Evolutionary conservation across 1,140 invertebrate genomes (phyloP).

Genomic region (Penaeus japonicus): DNA sequence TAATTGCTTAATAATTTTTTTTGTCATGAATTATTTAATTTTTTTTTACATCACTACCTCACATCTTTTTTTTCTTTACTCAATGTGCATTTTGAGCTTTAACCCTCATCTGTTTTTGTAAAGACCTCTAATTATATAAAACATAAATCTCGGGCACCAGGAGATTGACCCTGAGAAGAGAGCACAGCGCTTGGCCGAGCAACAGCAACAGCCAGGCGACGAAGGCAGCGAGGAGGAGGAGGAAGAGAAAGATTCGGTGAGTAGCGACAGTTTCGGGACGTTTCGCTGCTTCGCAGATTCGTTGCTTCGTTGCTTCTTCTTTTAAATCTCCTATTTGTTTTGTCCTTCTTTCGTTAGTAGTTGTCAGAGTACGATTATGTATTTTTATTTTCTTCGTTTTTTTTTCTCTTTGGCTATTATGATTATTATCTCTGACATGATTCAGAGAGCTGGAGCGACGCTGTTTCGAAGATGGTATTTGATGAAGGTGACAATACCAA

Average conservation of each 20-base stretch:
- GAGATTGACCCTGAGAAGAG: conserved; percentile 53
- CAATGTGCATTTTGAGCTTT: not conserved
- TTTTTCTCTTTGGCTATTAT: too few species aligned
- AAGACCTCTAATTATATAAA: too few species aligned
- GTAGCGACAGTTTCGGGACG: not conserved
- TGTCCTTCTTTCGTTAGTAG: not conserved
- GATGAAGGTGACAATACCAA: too few species aligned
- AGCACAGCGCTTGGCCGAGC: conserved; percentile 37
- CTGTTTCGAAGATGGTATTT: too few species aligned
- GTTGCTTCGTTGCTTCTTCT: not conserved
- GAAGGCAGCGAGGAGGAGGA: conserved; percentile 35
- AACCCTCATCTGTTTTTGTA: not conserved
- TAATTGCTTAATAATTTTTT: not conserved
- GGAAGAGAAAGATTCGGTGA: conserved; percentile 36
- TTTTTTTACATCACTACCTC: not conserved
- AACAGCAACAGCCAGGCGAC: conserved; percentile 26
- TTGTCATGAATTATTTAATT: not conserved
- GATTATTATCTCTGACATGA: too few species aligned
- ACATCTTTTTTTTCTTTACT: too few species aligned
- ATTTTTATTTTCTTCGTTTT: too few species aligned
- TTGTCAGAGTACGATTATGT: too few species aligned
- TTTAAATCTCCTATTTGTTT: not conserved
- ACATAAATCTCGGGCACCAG: conserved; percentile 7
- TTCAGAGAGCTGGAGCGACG: too few species aligned
- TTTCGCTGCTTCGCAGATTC: not conserved